A percentile compares a stretch with the other conserved stretches of the same genome.
phyloP scores from a whole-genome alignment of 2,888 invertebrate species.

The Cryptocheilus praepositus region DNA sequence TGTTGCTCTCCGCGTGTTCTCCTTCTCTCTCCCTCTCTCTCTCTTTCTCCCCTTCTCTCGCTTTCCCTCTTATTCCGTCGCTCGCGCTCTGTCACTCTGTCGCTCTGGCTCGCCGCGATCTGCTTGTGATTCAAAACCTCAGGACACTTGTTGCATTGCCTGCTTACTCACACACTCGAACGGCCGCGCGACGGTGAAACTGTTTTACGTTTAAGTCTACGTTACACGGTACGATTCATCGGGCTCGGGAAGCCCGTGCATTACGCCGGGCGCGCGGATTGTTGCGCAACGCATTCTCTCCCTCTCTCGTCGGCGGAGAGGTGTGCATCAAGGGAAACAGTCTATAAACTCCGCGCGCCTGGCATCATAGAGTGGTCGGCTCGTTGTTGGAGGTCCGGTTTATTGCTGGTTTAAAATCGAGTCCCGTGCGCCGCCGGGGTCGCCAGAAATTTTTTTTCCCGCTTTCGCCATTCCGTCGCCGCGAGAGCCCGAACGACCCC shows the following conservation, averaged over 20 bases:
- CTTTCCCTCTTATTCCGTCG: constrained; percentile 33
- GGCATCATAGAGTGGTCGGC: too few species aligned
- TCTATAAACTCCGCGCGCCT: too few species aligned
- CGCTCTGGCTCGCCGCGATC: constrained; percentile 66
- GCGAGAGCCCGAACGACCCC: too few species aligned
- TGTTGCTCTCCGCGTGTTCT: background rate
- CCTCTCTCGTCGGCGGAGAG: background rate
- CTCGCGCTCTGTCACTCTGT: constrained; percentile 43
- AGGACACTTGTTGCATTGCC: constrained; percentile 74
- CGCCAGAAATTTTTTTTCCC: too few species aligned
- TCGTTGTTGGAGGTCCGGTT: too few species aligned
- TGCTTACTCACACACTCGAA: constrained; percentile 60
- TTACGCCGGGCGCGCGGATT: constrained; percentile 23
- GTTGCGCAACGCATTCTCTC: constrained; percentile 32
- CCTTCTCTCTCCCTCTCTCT: constrained; percentile 34
- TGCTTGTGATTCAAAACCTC: constrained; percentile 75
- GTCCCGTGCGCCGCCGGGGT: too few species aligned
- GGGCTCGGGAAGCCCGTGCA: constrained; percentile 42
- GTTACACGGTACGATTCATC: constrained; percentile 61
- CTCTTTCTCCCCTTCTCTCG: constrained; percentile 46
- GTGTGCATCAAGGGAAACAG: too few species aligned
- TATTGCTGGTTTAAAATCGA: too few species aligned
- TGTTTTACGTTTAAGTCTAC: constrained; percentile 64
- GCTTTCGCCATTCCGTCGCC: too few species aligned
- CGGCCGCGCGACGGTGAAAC: constrained; percentile 54